Percentiles rank a stretch among this genome's conserved stretches.
Conservation (phyloP, 2,113 vertebrate species). For the Ursus arctos region DNA sequence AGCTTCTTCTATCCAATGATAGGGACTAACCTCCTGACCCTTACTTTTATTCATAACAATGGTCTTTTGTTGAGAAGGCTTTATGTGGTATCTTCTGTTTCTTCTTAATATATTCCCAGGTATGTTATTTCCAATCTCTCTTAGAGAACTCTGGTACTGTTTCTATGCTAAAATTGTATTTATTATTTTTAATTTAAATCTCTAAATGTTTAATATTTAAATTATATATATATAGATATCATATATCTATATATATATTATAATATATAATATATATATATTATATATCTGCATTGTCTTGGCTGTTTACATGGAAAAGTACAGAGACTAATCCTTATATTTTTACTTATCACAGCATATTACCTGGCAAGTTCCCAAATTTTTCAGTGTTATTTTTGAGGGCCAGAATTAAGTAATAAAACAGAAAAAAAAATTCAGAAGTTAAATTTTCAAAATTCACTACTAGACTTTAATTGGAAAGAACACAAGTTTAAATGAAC, state of each 20-base stretch:
- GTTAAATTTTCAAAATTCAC: constrained; percentile 17
- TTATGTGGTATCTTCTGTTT: not conserved
- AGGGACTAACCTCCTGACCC: not conserved
- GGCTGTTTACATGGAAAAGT: not conserved
- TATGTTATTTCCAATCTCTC: not conserved
- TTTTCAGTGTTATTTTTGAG: not conserved
- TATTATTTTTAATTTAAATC: not conserved
- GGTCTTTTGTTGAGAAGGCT: not conserved
- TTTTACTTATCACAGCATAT: not conserved
- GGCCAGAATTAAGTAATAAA: not conserved
- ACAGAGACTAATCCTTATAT: not conserved
- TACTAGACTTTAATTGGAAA: constrained; percentile 36
- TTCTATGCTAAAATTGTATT: not conserved
- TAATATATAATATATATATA: too few species aligned
- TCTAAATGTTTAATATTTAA: not conserved
- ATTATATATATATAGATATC: not conserved
- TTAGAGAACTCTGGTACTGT: not conserved
- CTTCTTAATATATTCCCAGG: not conserved
- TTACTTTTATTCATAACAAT: not conserved
- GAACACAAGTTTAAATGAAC: not conserved
- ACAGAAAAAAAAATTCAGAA: not conserved
- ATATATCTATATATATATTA: too few species aligned
- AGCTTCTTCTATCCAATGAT: not conserved
- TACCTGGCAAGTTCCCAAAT: not conserved
- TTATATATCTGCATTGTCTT: not conserved